phyloP scores from a whole-genome alignment of 2,797 vertebrate species.

The Lateolabrax maculatus region DNA sequence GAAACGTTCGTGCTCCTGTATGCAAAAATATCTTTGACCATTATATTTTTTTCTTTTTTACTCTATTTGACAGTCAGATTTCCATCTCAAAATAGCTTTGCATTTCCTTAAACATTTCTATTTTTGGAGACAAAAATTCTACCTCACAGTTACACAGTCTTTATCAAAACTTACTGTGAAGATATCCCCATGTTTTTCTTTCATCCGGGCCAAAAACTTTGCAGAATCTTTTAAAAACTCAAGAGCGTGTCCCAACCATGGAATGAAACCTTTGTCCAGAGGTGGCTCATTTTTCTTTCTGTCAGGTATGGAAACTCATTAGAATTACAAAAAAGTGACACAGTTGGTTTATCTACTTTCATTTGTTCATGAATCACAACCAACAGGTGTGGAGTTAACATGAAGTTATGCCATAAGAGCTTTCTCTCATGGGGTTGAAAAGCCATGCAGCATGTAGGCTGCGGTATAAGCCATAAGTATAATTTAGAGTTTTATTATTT shows the following conservation, averaged over 20 bases:
- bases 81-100: background rate
- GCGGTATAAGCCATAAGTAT: too few relatives aligned
- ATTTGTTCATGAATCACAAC: slow-evolving; percentile 36
- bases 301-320: slow-evolving; percentile 15
- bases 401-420: background rate
- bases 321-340: background rate
- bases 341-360: slow-evolving; percentile 6
- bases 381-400: slow-evolving; percentile 45
- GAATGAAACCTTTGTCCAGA: slow-evolving; percentile 88
- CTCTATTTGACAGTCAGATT: background rate
- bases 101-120: background rate
- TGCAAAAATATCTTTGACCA: background rate
- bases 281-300: slow-evolving; percentile 90
- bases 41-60: background rate
- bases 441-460: background rate
- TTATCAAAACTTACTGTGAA: slow-evolving; percentile 87
- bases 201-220: slow-evolving; percentile 89
- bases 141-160: background rate
- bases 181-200: slow-evolving; percentile 90
- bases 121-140: background rate
- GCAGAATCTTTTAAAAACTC: slow-evolving; percentile 89
- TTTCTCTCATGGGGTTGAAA: background rate
- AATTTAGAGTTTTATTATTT: background rate
- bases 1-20: background rate
- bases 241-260: slow-evolving; percentile 91